phyloP scores from a whole-genome alignment of 1,140 invertebrate genomes.

The Trichonephila inaurata region DNA sequence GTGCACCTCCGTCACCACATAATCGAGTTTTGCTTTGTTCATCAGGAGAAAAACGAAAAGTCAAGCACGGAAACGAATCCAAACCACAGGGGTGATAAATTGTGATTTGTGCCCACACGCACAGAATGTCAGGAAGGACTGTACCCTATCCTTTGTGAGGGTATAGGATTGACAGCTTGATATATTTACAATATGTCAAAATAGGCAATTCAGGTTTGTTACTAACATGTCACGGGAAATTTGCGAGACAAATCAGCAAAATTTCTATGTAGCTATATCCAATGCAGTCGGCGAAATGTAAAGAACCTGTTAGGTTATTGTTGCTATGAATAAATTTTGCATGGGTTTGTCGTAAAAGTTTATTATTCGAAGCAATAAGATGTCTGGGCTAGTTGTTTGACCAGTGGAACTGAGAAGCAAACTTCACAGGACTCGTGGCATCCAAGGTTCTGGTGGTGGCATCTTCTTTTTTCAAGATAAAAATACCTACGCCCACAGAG shows the following conservation, averaged over 20 bases:
- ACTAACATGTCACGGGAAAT: not conserved
- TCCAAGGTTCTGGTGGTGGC: too few relatives aligned
- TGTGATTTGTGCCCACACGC: conserved; percentile 14
- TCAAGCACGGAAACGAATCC: not conserved
- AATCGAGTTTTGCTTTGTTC: conserved; percentile 23
- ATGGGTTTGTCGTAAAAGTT: not conserved
- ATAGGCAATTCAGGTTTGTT: not conserved
- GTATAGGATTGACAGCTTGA: not conserved
- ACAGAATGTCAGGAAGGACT: not conserved
- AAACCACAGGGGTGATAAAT: not conserved
- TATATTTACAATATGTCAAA: not conserved
- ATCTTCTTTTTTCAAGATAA: too few relatives aligned
- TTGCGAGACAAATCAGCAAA: not conserved
- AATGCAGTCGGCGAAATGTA: too few relatives aligned
- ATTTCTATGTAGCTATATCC: not conserved
- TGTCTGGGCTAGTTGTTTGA: too few relatives aligned
- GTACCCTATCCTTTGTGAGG: not conserved
- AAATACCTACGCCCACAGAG: too few relatives aligned
- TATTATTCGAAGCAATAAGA: too few relatives aligned
- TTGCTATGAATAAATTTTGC: not conserved
- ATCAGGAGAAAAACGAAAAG: not conserved
- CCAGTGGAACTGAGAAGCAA: too few relatives aligned
- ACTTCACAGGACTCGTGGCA: too few relatives aligned
- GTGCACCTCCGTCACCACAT: not conserved
- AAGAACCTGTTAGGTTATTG: too few relatives aligned